Evolutionary conservation across 2,888 invertebrate genomes (phyloP), one percentile per base, ranked within the genome.

Genomic region (Lycia hirtaria): DNA sequence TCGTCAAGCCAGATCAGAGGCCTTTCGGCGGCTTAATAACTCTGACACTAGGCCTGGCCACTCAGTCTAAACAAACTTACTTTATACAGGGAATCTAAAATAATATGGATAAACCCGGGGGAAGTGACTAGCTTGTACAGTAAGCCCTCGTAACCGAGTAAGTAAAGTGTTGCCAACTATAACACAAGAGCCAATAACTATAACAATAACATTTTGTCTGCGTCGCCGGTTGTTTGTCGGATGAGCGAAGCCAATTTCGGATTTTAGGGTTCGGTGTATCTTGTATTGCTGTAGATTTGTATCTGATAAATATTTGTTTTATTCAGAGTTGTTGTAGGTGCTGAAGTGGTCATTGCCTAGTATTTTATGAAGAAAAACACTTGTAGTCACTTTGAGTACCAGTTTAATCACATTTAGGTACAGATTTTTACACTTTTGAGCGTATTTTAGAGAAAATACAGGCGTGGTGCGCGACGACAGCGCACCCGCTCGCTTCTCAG

Each of bases 191-290:
- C 72, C 78, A 80, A 86, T 87, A 85, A 85, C 85, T 79, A 81
- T 88, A 87, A 87, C 82, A 78, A 78, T 89, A 85, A 87, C 81
- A 78, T 82, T 58, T 84, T 81, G 78, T 81, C 81, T 82, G 76
- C 69, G 71, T 72, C 71, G 73, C 60, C 57, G 71, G 73, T 78
- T 77, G 76, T 80, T 79, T 78, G 81, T 78, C 73, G 72, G 48
- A 48, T 41, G 75, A 68, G 71, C 63, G 65, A 71, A 76, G 79
- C 73, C 78, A 81, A 81, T 85, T 78, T 73, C 72, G 69, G 62
- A 69, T 38, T 38, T 56, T 47, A 47, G 37, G 30, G 43, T 64
- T 48, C 48, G 28, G 26, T 62, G 66, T 66, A 73, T 69, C 68
- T 68, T 69, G 56, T 49, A n/a, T 41, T 28, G 26, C 47, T 35